phyloP scores from a whole-genome alignment of 2,797 vertebrate genomes.

The Trachops cirrhosus region DNA sequence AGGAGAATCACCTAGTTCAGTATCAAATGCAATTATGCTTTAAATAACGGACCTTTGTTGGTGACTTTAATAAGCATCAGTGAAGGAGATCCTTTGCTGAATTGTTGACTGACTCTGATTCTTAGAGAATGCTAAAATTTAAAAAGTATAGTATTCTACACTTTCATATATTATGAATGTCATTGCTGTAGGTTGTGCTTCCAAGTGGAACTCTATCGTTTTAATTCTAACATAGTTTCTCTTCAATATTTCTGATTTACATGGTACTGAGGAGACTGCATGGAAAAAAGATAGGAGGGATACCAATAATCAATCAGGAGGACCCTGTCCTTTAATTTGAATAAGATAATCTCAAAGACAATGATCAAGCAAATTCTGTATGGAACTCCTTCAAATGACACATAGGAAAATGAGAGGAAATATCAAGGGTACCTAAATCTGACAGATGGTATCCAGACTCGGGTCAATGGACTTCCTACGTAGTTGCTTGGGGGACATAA shows the following conservation, averaged over 20 bases:
- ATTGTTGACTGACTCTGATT: background rate
- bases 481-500: background rate
- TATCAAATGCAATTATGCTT: background rate
- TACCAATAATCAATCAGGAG: background rate
- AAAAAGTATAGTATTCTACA: background rate
- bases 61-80: background rate
- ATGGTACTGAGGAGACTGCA: background rate
- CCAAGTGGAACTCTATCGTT: background rate
- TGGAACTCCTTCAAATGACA: background rate
- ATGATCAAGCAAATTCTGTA: background rate
- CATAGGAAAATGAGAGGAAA: background rate
- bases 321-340: background rate
- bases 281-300: background rate
- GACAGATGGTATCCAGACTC: background rate
- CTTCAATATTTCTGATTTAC: background rate
- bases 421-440: background rate
- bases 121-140: background rate
- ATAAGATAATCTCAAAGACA: background rate
- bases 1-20: background rate
- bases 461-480: background rate
- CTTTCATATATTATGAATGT: background rate
- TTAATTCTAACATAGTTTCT: background rate
- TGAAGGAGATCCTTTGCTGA: background rate
- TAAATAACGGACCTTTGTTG: background rate
- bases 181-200: background rate